phyloP scores from a whole-genome alignment of 2,113 vertebrate genomes.

The Larimichthys crocea region DNA sequence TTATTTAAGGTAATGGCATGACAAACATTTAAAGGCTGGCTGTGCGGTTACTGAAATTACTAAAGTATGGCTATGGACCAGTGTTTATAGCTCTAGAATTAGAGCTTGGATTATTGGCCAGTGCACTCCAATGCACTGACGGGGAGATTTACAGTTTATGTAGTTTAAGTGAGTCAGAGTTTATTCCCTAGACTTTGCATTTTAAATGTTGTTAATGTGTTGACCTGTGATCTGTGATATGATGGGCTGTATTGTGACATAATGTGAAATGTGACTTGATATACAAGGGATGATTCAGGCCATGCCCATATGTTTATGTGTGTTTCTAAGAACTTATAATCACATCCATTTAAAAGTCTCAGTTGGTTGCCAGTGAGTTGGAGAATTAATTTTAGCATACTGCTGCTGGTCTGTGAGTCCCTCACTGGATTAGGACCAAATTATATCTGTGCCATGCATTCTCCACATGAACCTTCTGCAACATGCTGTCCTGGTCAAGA shows the following conservation, averaged over 20 bases:
- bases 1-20: constrained; percentile 6
- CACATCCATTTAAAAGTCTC: background rate
- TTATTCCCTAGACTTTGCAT: background rate
- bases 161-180: background rate
- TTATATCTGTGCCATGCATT: background rate
- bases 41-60: background rate
- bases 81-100: constrained; percentile 10
- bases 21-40: constrained; percentile 10
- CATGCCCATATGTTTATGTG: background rate
- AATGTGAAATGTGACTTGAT: too few species aligned
- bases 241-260: too few species aligned
- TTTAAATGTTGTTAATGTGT: background rate
- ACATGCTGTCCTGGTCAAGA: background rate
- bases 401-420: background rate
- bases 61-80: background rate
- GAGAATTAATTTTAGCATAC: background rate
- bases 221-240: background rate
- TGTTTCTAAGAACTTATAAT: background rate
- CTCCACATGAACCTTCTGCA: background rate
- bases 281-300: background rate
- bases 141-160: background rate
- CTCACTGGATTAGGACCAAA: background rate
- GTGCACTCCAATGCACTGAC: background rate
- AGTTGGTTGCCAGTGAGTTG: background rate
- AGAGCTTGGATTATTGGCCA: background rate